Conservation (phyloP, 2,113 vertebrate species). For the Neoarius graeffei region DNA sequence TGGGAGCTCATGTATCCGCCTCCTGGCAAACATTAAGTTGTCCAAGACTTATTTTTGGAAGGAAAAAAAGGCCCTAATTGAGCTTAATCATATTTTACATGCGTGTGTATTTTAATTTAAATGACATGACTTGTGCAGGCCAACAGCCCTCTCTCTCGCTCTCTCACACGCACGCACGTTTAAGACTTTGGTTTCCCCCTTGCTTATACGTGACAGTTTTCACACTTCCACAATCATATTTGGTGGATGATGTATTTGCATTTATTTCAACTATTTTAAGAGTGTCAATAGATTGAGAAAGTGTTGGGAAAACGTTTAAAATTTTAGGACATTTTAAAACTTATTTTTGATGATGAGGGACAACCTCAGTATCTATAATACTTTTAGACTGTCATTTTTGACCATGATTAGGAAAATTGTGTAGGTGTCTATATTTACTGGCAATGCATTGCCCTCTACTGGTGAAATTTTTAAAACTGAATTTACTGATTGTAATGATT, state of each 20-base stretch:
- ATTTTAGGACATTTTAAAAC: neutral
- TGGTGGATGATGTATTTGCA: neutral
- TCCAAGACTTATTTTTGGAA: neutral
- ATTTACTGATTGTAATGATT: neutral
- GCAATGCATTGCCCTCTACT: conserved; percentile 16
- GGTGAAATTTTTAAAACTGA: neutral
- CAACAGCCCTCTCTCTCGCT: neutral
- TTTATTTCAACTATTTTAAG: too few species aligned
- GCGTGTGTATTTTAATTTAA: neutral
- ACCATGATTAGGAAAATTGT: neutral
- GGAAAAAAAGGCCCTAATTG: neutral
- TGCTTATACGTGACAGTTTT: too few species aligned
- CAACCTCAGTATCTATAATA: too few species aligned
- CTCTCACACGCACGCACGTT: too few species aligned
- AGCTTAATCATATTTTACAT: neutral
- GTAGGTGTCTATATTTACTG: neutral
- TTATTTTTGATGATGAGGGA: too few species aligned
- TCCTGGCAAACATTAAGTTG: neutral
- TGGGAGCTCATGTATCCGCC: too few species aligned
- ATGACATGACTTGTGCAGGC: neutral
- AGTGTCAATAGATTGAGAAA: too few species aligned
- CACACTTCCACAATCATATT: too few species aligned
- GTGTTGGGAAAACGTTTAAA: neutral
- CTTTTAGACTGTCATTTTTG: neutral
- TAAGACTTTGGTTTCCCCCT: too few species aligned